Base-by-base conservation (phyloP, 2,888 invertebrate species). In the Phengaris alcon region DNA sequence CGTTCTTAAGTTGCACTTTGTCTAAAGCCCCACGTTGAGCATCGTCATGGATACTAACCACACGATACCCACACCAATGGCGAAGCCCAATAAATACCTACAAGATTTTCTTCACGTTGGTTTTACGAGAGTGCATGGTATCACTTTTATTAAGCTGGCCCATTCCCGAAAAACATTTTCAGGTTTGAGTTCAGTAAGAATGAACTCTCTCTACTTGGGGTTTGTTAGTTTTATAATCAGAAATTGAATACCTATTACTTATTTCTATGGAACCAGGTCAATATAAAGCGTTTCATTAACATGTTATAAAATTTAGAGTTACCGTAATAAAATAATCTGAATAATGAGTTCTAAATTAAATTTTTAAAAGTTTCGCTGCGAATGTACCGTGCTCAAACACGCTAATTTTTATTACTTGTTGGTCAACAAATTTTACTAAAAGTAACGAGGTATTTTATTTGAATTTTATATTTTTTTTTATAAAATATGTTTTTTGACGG, bases 381-480 rank as follows among this genome's bases (percentile, higher is more conserved):
- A 4, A 59, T 5, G 15, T 9, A 44, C 44, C 13, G 69, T 9
- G 15, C 48, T 69, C 4, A 8, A 48, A 15, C 69, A 69, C 48
- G 69, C 46, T 6, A 48, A 69, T 69, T 48, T 69, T 69, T 10
- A 69, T 48, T n/a, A 9, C 48, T 7, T 59, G n/a, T 48, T 48
- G 7, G 68, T 69, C 48, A 48, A 68, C 68, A 48, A 68, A n/a
- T 69, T 69, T 44, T 13, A 46, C 46, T 68, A n/a, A 48, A 48
- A 4, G 69, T 69, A 9, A 48, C 35, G 46, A 46, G 44, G 48
- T 9, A 48, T 13, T 64, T 44, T 64, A 44, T 35, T 44, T 35
- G 6, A 12, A 6, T 44, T 64, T 44, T 13, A 12, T 35, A 35
- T 44, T 35, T 10, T 64, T 57, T 9, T 59, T 22, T 9, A 8